Evolutionary conservation across 2,888 invertebrate genomes (phyloP).

Genomic region (Omphaloscelis lunosa): DNA sequence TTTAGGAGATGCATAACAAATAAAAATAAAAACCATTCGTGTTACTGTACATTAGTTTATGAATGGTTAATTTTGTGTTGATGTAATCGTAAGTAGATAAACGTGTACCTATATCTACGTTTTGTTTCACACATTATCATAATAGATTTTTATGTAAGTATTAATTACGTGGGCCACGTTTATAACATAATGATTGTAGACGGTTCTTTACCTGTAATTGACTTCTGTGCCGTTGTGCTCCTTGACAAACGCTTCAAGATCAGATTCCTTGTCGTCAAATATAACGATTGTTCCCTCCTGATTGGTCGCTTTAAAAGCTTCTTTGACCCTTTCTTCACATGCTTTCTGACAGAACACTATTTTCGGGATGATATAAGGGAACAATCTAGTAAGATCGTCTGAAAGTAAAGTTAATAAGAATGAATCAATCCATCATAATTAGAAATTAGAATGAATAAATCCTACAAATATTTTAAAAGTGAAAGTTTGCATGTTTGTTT

Average conservation of each 20-base stretch:
- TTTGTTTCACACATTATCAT: not conserved
- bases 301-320: constrained; percentile 63
- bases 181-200: constrained; percentile 5
- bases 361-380: constrained; percentile 70
- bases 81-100: constrained; percentile 22
- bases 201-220: constrained; percentile 69
- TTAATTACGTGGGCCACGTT: not conserved
- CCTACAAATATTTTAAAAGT: no score
- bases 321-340: constrained; percentile 68
- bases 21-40: constrained; percentile 4
- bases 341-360: constrained; percentile 74
- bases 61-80: constrained; percentile 9
- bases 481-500: no score
- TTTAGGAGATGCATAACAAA: not conserved
- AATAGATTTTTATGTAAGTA: not conserved
- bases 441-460: no score
- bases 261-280: constrained; percentile 71
- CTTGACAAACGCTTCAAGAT: constrained; percentile 70
- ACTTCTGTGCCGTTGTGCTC: constrained; percentile 72
- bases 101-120: not conserved
- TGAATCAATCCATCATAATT: no score
- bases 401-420: constrained; percentile 5
- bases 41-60: not conserved
- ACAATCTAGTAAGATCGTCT: constrained; percentile 65
- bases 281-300: constrained; percentile 66